Conservation (phyloP, 2,113 vertebrate species). For the Salvelinus fontinalis region DNA sequence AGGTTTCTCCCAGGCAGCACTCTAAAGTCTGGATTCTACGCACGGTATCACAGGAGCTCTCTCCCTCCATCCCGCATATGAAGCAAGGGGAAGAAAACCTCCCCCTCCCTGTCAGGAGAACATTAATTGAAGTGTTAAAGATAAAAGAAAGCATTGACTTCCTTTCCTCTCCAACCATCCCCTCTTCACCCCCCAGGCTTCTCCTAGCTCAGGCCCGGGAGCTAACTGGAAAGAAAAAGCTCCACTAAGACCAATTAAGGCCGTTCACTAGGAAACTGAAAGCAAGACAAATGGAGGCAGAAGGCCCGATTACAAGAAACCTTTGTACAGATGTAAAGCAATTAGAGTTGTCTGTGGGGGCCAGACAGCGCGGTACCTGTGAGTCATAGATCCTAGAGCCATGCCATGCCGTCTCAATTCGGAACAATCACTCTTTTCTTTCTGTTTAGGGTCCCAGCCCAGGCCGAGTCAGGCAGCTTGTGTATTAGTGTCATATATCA, state of each 20-base stretch:
- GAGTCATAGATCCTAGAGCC: constrained; percentile 88
- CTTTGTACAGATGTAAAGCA: constrained; percentile 99
- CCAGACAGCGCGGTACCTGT: constrained; percentile 83
- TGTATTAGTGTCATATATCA: constrained; percentile 92
- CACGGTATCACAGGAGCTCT: constrained; percentile 46
- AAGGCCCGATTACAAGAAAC: constrained; percentile 98
- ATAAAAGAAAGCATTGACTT: constrained; percentile 88
- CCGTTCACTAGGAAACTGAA: constrained; percentile 91
- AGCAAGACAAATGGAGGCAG: constrained; percentile 98
- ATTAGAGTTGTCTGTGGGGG: constrained; percentile 94
- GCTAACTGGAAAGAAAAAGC: constrained; percentile 86
- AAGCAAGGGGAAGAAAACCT: constrained; percentile 51
- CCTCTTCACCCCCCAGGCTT: constrained; percentile 72
- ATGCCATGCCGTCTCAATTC: constrained; percentile 78
- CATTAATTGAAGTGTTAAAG: constrained; percentile 96
- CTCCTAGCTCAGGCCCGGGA: constrained; percentile 80
- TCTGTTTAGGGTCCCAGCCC: constrained; percentile 71
- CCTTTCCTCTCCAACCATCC: constrained; percentile 66
- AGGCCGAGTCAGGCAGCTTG: constrained; percentile 75
- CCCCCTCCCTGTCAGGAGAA: constrained; percentile 65
- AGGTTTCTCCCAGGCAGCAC: constrained; percentile 51
- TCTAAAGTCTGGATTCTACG: constrained; percentile 70
- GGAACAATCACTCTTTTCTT: constrained; percentile 88
- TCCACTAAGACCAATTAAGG: constrained; percentile 99
- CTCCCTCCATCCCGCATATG: constrained; percentile 45